Evolutionary conservation across 1,140 invertebrate genomes (phyloP).

Genomic region (Zeugodacus cucurbitae): DNA sequence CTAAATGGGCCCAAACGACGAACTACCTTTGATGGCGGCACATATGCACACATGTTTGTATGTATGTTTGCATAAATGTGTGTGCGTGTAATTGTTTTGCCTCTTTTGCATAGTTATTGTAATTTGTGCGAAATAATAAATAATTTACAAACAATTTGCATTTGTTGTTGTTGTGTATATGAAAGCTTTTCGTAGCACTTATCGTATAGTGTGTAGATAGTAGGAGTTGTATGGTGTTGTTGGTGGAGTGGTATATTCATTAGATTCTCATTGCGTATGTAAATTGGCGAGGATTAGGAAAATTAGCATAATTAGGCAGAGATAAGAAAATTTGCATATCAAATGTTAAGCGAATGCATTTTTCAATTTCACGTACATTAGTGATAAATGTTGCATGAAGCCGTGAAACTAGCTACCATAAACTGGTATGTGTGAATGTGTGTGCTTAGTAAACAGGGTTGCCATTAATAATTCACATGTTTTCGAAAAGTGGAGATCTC

Average conservation of each 20-base stretch:
- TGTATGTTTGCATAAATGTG: not conserved
- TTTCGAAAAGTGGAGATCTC: too few relatives aligned
- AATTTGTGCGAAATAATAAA: slow-evolving; percentile 38
- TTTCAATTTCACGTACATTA: not conserved
- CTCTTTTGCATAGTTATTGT: slow-evolving; percentile 17
- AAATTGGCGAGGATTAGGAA: slow-evolving; percentile 20
- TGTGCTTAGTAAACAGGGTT: too few relatives aligned
- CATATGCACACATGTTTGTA: not conserved
- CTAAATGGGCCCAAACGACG: not conserved
- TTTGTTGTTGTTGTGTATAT: not conserved
- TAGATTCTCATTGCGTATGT: slow-evolving; percentile 9
- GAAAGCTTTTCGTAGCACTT: not conserved
- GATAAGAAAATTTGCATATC: slow-evolving; percentile 28
- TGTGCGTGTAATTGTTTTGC: not conserved
- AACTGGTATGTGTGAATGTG: too few relatives aligned
- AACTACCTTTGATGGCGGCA: not conserved
- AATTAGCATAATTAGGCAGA: slow-evolving; percentile 34
- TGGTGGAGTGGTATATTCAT: not conserved
- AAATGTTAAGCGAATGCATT: slow-evolving; percentile 13
- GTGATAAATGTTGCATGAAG: not conserved
- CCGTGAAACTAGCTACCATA: not conserved
- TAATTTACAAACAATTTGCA: slow-evolving; percentile 23
- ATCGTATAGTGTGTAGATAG: not conserved
- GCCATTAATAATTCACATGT: too few relatives aligned
- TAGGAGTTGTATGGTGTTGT: not conserved